Percentiles rank a stretch among this genome's conserved stretches.
phyloP scores from a whole-genome alignment of 2,888 invertebrate species.

The Campoplex nolae region DNA sequence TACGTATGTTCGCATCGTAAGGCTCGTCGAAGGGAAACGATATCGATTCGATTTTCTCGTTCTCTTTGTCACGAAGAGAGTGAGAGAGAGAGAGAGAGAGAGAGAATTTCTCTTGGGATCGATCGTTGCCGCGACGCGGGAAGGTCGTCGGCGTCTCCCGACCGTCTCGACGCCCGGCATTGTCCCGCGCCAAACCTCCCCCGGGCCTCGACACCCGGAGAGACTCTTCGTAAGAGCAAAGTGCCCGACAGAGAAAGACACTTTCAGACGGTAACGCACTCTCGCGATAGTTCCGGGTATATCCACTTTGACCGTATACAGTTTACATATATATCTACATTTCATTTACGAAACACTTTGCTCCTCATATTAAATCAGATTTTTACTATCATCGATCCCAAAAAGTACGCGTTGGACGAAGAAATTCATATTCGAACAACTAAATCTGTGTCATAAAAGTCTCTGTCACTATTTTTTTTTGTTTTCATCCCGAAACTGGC shows the following conservation, averaged over 20 bases:
- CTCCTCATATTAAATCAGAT: not conserved
- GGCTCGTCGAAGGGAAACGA: not conserved
- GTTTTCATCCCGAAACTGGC: no score
- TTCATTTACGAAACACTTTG: no score
- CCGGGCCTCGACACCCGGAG: conserved; percentile 37
- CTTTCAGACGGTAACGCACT: conserved; percentile 24
- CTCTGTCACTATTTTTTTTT: no score
- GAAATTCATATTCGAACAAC: no score
- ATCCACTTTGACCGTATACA: not conserved
- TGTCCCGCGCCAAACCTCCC: conserved; percentile 66
- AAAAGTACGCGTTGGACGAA: no score
- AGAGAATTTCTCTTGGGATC: conserved; percentile 49
- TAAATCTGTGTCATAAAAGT: no score
- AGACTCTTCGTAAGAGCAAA: not conserved
- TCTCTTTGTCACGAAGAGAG: conserved; percentile 6
- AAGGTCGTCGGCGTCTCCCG: conserved; percentile 75
- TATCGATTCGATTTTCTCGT: not conserved
- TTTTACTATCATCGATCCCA: not conserved
- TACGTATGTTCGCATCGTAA: no score
- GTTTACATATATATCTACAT: no score
- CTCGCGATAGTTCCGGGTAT: not conserved
- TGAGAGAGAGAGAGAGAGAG: not conserved
- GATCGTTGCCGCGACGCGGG: conserved; percentile 56
- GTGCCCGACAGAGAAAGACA: not conserved
- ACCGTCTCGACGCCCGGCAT: conserved; percentile 74